Evolutionary conservation across 2,888 invertebrate species (phyloP), one percentile per base, ranked within the genome.

Genomic region (Xylophagus ater): DNA sequence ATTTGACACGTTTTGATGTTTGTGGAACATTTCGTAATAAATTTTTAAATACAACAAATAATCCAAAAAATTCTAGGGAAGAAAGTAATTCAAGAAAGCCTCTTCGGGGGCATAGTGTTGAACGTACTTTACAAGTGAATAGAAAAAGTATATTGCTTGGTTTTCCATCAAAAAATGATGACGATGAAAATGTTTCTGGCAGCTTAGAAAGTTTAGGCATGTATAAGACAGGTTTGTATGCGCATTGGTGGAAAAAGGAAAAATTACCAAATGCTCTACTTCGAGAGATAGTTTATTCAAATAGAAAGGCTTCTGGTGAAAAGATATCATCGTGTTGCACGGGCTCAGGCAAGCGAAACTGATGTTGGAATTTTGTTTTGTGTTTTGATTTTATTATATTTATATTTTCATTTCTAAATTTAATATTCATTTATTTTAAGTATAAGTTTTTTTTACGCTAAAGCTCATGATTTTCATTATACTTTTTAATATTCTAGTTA

Each of bases 201-300:
- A 52, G 51, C 5, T 44, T 52, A 1, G 51, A 53, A 36, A 44
- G 40, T 32, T 40, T 37, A 13, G 48, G 47, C 45, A 48, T 80
- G 57, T 88, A 80, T 65, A 81, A 80, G 43, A 85, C 86, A 33
- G 86, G 85, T 56, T 70, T 88, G 65, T 88, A 88, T 65, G 87
- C 86, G 47, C 88, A 88, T 69, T 88, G 88, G 88, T 88, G 87
- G 86, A 78, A 87, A 70, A 88, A 88, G 72, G 84, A 83, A 59
- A 80, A 81, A 58, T 72, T 85, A 59, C 83, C 83, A 48, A 73
- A 71, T 60, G 74, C 71, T 63, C 72, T 76, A 65, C 67, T 75
- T 60, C 62, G 70, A 58, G 71, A 62, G 47, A 60, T 62, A 45
- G 57, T 56, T 3, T 49, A 50, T 24, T 53, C 55, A 4, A 68